phyloP scores from a whole-genome alignment of 2,113 vertebrate species.

The Gambusia affinis region DNA sequence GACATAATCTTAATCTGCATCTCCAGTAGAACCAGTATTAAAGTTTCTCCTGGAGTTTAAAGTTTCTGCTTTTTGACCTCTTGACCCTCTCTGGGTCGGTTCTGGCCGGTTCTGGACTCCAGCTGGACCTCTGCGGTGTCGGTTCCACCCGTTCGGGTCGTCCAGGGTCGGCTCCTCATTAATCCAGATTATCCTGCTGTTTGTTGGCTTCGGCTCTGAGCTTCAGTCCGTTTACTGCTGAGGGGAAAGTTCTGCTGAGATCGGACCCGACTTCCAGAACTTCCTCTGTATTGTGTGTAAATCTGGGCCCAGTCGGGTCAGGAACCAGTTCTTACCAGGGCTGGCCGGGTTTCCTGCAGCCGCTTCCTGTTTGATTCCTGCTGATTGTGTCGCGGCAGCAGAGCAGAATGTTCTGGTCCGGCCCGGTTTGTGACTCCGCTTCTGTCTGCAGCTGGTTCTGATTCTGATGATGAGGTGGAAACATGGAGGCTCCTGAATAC shows the following conservation, averaged over 20 bases:
- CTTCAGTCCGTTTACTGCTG: background rate
- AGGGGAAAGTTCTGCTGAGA: background rate
- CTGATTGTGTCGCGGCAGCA: background rate
- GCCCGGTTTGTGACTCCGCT: background rate
- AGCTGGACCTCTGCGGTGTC: background rate
- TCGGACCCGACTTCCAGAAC: constrained; percentile 1
- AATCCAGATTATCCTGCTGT: constrained; percentile 44
- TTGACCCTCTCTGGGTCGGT: background rate
- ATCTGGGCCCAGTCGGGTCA: background rate
- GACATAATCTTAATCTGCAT: too few relatives aligned
- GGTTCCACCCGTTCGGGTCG: background rate
- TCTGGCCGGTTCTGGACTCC: background rate
- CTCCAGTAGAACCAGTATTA: too few relatives aligned
- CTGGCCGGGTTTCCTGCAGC: constrained; percentile 6
- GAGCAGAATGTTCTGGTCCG: background rate
- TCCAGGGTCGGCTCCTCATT: constrained; percentile 1
- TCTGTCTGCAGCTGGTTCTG: constrained; percentile 51
- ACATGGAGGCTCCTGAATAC: constrained; percentile 98
- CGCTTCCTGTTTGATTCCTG: constrained; percentile 22
- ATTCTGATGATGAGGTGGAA: constrained; percentile 89
- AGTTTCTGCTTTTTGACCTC: too few relatives aligned
- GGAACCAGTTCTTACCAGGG: background rate
- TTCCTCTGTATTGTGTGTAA: constrained; percentile 12
- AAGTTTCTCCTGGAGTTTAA: too few relatives aligned
- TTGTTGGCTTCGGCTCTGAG: constrained; percentile 41